Base-by-base conservation (phyloP, 2,797 vertebrate genomes). In the Acanthornis magna region DNA sequence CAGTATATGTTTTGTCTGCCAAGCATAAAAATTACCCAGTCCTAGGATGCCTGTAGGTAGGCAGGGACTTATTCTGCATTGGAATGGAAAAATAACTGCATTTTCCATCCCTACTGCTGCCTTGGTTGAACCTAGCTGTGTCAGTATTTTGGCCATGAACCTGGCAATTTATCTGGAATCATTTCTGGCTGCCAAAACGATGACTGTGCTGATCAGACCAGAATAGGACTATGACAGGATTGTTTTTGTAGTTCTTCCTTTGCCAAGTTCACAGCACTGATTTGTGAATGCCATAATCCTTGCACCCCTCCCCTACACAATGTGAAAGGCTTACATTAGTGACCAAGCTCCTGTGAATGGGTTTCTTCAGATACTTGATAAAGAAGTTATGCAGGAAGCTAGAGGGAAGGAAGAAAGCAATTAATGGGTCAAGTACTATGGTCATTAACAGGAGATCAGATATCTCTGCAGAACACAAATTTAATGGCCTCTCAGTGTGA, bases 361-460 rank as follows among this genome's bases (percentile, higher is more conserved):
- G 97, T 72, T 97, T 97, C 86, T 97, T 97, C 96, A 98, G 83
- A 71, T 96, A 97, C 66, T 96, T 97, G 93, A 95, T 94, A 75
- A 98, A 97, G 68, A 97, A 95, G 90, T 97, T 97, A 84, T 91
- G 96, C 43, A 98, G 88, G 84, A 96, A 96, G 78, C 98, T 98
- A 88, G 70, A 74, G 48, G 34, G 80, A 92, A 92, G 73, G 25
- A 81, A 82, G 40, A 77, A 72, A 51, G 23, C 51, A 89, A 75
- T 91, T 67, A 6, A 57, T 50, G 42, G 65, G 45, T 93, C 77
- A 75, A 90, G 42, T 50, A 60, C 47, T 66, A 27, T 1, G 7
- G 20, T 75, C 45, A 61, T 63, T 80, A 75, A 80, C 13, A 67
- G 23, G 62, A 84, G 73, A 72, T 65, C 40, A 29, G 32, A 7